Evolutionary conservation across 2,113 vertebrate genomes (phyloP).

Genomic region (Pica pica): DNA sequence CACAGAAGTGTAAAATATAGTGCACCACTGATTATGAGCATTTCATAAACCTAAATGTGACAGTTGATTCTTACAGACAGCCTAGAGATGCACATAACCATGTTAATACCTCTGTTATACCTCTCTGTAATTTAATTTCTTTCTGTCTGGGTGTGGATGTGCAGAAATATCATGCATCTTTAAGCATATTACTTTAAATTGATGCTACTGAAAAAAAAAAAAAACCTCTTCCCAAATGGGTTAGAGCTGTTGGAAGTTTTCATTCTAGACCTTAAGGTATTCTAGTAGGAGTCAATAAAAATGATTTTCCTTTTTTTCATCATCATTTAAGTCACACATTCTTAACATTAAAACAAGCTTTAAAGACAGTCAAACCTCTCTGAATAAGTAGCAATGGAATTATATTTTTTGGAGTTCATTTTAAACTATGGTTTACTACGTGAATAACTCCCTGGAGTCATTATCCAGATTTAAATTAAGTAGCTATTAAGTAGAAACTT

Average conservation of each 20-base stretch:
- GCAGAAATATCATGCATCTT: background rate
- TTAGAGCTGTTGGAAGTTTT: background rate
- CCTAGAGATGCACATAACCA: conserved; percentile 8
- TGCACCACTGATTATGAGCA: background rate
- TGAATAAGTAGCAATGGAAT: background rate
- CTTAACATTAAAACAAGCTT: background rate
- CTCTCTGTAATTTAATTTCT: conserved; percentile 27
- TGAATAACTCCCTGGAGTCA: background rate
- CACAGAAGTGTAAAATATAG: conserved; percentile 2
- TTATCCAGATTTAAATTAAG: background rate
- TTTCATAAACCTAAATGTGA: conserved; percentile 36
- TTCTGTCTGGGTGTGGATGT: conserved; percentile 4
- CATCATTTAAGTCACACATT: background rate
- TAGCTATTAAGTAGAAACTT: background rate
- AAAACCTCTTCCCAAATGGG: background rate
- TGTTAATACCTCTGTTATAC: background rate
- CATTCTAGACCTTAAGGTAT: background rate
- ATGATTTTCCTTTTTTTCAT: background rate
- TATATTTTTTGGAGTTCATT: background rate
- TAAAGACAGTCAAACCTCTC: background rate
- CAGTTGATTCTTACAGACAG: background rate
- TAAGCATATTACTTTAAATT: background rate
- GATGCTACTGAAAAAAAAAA: background rate
- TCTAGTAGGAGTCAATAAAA: background rate
- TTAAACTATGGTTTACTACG: background rate